phyloP scores from a whole-genome alignment of 2,113 vertebrate genomes.

The Gymnobelideus leadbeateri region DNA sequence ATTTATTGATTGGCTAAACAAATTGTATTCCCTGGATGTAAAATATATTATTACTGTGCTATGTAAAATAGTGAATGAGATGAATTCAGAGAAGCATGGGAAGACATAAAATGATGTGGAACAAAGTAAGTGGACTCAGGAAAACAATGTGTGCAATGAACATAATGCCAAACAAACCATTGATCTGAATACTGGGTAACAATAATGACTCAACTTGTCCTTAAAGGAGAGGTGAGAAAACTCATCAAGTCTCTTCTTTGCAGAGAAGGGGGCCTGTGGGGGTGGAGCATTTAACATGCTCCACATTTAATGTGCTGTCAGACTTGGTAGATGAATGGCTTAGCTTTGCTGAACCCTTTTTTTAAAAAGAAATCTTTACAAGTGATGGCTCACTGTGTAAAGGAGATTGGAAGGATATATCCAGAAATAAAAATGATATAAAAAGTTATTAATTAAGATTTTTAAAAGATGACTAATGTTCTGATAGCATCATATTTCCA shows the following conservation, averaged over 20 bases:
- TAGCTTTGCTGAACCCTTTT: background rate
- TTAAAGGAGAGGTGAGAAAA: background rate
- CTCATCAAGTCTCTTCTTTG: background rate
- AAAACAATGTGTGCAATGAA: background rate
- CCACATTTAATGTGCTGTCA: background rate
- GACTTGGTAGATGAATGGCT: background rate
- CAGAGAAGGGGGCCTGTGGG: background rate
- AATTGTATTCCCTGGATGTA: background rate
- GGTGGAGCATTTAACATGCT: background rate
- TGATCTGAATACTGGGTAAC: background rate
- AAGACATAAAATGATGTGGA: background rate
- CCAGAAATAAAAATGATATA: background rate
- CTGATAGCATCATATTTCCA: background rate
- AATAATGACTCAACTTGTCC: background rate
- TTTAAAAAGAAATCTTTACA: too few species aligned
- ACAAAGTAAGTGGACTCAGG: background rate
- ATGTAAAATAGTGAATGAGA: background rate
- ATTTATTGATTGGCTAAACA: background rate
- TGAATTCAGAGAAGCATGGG: background rate
- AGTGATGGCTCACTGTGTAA: background rate
- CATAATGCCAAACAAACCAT: background rate
- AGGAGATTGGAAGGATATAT: background rate
- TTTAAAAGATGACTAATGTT: background rate
- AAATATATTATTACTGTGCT: background rate
- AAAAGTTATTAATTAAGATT: background rate